phyloP scores from a whole-genome alignment of 2,888 invertebrate genomes.

The Parochlus steinenii region DNA sequence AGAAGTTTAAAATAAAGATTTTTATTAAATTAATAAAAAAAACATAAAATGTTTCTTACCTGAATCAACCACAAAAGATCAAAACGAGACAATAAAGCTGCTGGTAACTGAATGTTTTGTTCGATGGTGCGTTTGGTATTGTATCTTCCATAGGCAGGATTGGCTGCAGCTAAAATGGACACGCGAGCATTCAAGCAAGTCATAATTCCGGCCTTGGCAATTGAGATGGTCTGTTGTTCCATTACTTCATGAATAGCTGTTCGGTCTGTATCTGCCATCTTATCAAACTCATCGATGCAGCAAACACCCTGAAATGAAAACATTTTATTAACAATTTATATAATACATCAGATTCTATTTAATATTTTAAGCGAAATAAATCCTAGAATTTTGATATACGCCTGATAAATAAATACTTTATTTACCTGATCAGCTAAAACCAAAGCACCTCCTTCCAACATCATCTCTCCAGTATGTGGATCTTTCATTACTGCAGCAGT shows the following conservation, averaged over 20 bases:
- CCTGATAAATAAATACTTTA: too few relatives aligned
- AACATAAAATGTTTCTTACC: too few relatives aligned
- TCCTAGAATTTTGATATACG: too few relatives aligned
- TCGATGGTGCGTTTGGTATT: conserved; percentile 89
- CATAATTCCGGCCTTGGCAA: conserved; percentile 99
- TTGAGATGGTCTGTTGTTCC: conserved; percentile 99
- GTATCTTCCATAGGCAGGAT: conserved; percentile 97
- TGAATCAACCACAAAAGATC: conserved; percentile 94
- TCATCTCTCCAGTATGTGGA: conserved; percentile 93
- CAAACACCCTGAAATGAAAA: conserved; percentile 52
- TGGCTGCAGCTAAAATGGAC: conserved; percentile 95
- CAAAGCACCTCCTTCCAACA: conserved; percentile 89
- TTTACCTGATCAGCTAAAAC: conserved; percentile 87
- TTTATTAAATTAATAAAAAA: not conserved
- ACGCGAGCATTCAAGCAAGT: conserved; percentile 94
- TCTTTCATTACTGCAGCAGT: conserved; percentile 98
- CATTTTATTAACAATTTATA: not conserved
- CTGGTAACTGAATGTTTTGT: conserved; percentile 95
- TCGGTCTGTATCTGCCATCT: conserved; percentile 92
- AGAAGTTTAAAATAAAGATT: too few relatives aligned
- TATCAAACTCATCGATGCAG: conserved; percentile 99
- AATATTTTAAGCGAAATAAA: too few relatives aligned
- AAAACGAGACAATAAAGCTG: conserved; percentile 89
- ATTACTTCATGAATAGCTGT: conserved; percentile 96
- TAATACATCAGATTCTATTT: too few relatives aligned